These are phyloP conservation scores for Oikopleura dioica DNA, from an alignment of 23 tunicate genomes.

Conservation along the genomic window DNA sequence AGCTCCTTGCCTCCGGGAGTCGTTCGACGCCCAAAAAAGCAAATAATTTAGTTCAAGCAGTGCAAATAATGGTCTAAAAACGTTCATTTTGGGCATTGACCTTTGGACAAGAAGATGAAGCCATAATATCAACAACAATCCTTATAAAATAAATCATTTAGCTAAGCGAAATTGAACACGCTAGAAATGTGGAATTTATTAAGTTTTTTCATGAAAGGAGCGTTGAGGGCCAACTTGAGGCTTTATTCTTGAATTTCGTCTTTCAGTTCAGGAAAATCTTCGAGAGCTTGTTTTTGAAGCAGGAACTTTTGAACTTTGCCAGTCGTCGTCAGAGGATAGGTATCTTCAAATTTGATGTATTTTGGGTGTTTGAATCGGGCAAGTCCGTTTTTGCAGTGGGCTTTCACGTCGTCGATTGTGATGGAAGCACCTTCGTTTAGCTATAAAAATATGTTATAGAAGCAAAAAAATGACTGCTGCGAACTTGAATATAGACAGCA, in stretches of 20 bases:
- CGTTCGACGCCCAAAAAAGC: too few relatives aligned
- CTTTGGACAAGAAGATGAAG: too few relatives aligned
- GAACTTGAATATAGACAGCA: not conserved
- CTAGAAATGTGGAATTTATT: too few relatives aligned
- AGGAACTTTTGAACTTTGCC: not conserved
- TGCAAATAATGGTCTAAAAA: too few relatives aligned
- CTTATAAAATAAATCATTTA: too few relatives aligned
- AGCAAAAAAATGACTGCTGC: not conserved
- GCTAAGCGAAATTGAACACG: too few relatives aligned
- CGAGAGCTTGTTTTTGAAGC: not conserved
- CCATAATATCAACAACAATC: too few relatives aligned
- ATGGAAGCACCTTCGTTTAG: not conserved
- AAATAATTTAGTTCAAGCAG: too few relatives aligned
- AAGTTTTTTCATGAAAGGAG: too few relatives aligned
- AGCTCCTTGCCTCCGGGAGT: too few relatives aligned
- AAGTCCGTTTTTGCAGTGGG: not conserved
- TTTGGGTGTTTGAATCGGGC: conserved; percentile 5
- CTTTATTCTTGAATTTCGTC: not conserved
- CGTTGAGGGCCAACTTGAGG: too few relatives aligned
- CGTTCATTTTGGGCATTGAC: too few relatives aligned
- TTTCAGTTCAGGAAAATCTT: not conserved
- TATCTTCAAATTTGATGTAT: not conserved
- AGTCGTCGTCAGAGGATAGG: not conserved
- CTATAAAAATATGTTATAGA: not conserved
- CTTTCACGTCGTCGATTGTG: not conserved